These are phyloP conservation scores for Tamias sibiricus DNA, from an alignment of 2,113 vertebrate species.

Conservation along the genomic window DNA sequence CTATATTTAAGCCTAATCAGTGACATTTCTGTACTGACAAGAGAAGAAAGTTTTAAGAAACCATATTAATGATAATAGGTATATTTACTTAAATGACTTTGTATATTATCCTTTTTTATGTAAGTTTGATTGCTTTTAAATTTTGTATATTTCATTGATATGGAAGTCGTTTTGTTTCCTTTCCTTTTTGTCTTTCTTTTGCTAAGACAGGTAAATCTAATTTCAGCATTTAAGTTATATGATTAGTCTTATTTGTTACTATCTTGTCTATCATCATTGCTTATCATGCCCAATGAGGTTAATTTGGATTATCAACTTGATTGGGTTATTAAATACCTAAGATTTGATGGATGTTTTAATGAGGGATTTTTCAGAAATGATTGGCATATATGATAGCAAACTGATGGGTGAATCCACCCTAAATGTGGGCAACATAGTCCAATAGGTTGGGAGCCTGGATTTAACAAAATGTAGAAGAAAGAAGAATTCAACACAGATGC, in stretches of 20 bases:
- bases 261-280: not conserved
- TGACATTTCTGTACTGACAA: not conserved
- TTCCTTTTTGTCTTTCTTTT: not conserved
- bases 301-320: no score
- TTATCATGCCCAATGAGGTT: not conserved
- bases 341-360: no score
- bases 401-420: no score
- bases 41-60: not conserved
- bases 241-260: not conserved
- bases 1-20: not conserved
- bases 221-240: not conserved
- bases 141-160: not conserved
- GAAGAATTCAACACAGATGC: no score
- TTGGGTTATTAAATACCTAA: no score
- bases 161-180: not conserved
- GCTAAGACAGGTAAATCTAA: not conserved
- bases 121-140: not conserved
- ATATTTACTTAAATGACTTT: not conserved
- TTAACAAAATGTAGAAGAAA: no score
- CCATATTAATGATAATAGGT: not conserved
- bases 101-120: not conserved
- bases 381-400: no score
- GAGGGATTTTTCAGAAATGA: no score
- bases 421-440: no score
- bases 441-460: no score